Base-by-base conservation (phyloP, 2,888 invertebrate species). In the Cryptocephalus primarius region DNA sequence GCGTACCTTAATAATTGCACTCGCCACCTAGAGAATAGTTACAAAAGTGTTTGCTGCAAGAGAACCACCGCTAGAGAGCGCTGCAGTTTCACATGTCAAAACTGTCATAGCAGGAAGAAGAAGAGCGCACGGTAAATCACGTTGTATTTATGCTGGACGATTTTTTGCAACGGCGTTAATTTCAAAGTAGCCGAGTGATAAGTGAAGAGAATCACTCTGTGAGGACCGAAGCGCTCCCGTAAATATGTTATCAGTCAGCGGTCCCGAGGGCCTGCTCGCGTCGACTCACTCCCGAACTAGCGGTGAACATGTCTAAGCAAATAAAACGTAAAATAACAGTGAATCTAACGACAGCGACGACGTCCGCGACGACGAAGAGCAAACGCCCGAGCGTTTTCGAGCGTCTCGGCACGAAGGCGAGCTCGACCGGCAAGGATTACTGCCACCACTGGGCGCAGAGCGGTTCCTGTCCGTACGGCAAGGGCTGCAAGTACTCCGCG, bases 341-440 rank as follows among this genome's bases (percentile, higher is more conserved):
- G 69, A 83, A 82, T 72, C 75, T 82, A 48, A 62, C 63, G 71
- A 22, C 22, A 6, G 22, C 22, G 22, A 22, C 22, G 22, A n/a
- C n/a, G n/a, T n/a, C n/a, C n/a, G n/a, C n/a, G n/a, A 77, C 80
- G 71, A 77, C 80, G 66, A 55, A 54, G 44, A 53, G 48, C 44
- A 82, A 81, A 74, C 78, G 85, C 70, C 85, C 85, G 56, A 87
- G 86, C 75, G 87, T 88, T 58, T 88, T 88, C 72, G 87, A 87
- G 72, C 78, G 87, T 60, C 78, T 87, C 63, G 87, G 87, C 58
- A 85, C 84, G 40, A 85, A 85, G 72, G 82, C 84, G 63, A 55
- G 44, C 40, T 47, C 53, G 40, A 49, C 51, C 32, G 46, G 40
- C n/a, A 76, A 72, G 68, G 83, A 83, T 69, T 80, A 78, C 71